These are phyloP conservation scores for Lepidocolaptes lacrymiger DNA, from an alignment of 2,797 vertebrate genomes.

Conservation along the genomic window DNA sequence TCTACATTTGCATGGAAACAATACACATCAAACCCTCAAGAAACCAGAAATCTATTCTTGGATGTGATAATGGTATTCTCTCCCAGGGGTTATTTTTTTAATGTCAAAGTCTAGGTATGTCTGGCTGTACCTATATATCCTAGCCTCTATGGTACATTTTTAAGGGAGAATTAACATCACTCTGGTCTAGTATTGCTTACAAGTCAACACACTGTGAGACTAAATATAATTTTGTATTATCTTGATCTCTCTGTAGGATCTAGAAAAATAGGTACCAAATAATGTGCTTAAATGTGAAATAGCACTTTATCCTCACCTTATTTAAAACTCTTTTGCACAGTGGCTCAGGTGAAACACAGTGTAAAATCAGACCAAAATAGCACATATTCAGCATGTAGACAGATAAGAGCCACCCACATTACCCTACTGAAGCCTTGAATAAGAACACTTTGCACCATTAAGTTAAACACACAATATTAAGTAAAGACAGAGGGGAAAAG, in stretches of 20 bases:
- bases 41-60: not conserved
- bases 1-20: not conserved
- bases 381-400: not conserved
- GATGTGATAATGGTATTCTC: not conserved
- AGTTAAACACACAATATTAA: not conserved
- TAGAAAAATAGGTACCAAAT: not conserved
- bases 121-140: not conserved
- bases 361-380: not conserved
- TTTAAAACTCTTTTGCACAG: not conserved
- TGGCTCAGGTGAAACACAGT: not conserved
- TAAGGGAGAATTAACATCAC: not conserved
- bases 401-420: not conserved
- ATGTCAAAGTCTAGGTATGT: not conserved
- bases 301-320: not conserved
- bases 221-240: not conserved
- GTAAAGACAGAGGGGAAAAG: not conserved
- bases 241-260: not conserved
- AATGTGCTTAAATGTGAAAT: not conserved
- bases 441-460: not conserved
- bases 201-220: not conserved
- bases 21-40: not conserved
- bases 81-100: not conserved
- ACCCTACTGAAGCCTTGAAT: not conserved
- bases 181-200: not conserved
- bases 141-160: not conserved